Percentiles rank a stretch among this genome's conserved stretches.
These are phyloP conservation scores for Galerucella calmariensis DNA, from an alignment of 2,888 invertebrate species.

Conservation along the genomic window DNA sequence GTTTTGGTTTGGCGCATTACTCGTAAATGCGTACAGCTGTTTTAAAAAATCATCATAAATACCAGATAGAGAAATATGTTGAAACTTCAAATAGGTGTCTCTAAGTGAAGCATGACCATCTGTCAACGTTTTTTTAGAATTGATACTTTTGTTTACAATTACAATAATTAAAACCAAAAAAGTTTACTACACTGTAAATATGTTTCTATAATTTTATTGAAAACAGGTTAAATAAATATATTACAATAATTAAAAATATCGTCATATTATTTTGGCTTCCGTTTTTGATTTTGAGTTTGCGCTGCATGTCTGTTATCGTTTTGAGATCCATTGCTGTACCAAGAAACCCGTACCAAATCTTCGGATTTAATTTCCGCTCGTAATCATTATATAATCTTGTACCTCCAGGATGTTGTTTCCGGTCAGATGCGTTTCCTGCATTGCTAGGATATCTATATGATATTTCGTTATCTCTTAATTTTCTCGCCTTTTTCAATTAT, in stretches of 20 bases:
- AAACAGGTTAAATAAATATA: neutral
- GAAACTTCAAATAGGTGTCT: conserved; percentile 14
- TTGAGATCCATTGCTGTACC: neutral
- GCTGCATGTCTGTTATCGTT: neutral
- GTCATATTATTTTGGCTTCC: neutral
- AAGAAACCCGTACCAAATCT: neutral
- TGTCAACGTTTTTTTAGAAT: conserved; percentile 25
- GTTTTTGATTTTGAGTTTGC: neutral
- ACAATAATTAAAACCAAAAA: conserved; percentile 25
- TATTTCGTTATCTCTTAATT: neutral
- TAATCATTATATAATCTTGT: neutral
- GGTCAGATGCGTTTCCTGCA: conserved; percentile 7
- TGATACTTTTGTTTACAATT: conserved; percentile 24
- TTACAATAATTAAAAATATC: neutral
- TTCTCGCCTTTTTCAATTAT: neutral
- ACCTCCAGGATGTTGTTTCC: conserved; percentile 11
- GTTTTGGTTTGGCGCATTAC: conserved; percentile 7
- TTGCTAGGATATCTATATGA: neutral
- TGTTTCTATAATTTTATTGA: neutral
- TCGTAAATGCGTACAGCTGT: conserved; percentile 16
- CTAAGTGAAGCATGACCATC: conserved; percentile 20
- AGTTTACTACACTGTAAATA: conserved; percentile 5
- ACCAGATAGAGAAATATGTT: conserved; percentile 10
- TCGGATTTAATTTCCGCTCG: neutral
- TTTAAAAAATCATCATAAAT: conserved; percentile 17